Percentiles rank a stretch among this genome's conserved stretches.
Conservation (phyloP, 2,113 vertebrate genomes). For the Podarcis muralis region DNA sequence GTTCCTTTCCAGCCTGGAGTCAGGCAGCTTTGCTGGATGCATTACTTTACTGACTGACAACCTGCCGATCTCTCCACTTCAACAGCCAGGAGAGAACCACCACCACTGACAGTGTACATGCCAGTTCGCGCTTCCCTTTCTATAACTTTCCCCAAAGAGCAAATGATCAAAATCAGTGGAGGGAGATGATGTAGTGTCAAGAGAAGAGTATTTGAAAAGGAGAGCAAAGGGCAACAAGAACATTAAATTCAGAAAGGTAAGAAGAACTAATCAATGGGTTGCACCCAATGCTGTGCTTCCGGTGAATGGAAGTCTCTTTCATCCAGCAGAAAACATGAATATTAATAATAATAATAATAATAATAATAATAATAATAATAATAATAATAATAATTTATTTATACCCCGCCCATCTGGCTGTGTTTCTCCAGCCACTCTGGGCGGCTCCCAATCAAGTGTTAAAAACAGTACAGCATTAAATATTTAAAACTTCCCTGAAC, state of each 20-base stretch:
- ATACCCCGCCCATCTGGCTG: too few species aligned
- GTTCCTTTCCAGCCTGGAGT: constrained; percentile 46
- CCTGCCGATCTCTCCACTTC: constrained; percentile 36
- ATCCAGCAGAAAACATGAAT: background rate
- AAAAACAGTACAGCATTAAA: too few species aligned
- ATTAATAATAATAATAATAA: too few species aligned
- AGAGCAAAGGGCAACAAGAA: background rate
- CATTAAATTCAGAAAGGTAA: background rate
- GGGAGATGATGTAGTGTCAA: background rate
- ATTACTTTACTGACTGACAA: constrained; percentile 15
- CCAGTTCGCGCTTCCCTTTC: background rate
- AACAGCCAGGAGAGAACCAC: background rate
- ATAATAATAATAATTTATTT: too few species aligned
- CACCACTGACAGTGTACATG: background rate
- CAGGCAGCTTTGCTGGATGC: background rate
- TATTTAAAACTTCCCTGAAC: too few species aligned
- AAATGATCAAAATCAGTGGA: background rate
- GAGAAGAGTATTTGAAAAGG: background rate
- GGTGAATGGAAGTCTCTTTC: background rate
- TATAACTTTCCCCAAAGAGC: background rate
- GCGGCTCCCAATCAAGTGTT: too few species aligned
- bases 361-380: too few species aligned
- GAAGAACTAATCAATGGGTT: background rate
- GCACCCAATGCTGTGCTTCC: background rate
- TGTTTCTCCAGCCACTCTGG: too few species aligned